Evolutionary conservation across 2,113 vertebrate genomes (phyloP), one percentile per base, ranked within the genome.

Genomic region (Myotis lucifugus): DNA sequence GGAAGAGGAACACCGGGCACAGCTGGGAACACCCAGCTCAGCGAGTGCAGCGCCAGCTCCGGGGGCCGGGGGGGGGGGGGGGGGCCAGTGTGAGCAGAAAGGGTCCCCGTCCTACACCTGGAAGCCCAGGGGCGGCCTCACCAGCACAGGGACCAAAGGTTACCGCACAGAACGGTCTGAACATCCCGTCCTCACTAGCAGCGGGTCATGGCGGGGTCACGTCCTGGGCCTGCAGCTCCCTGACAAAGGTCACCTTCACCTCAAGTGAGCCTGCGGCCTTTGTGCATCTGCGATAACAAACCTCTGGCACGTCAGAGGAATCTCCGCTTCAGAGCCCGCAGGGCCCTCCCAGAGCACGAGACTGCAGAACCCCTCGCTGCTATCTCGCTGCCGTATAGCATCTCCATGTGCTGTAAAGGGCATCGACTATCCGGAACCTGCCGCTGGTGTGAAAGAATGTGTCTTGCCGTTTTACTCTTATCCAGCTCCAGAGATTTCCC

Each of bases 391-490:
- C 76, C 78, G 18, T n/a, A 17, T 2, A 2, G n/a, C 77, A 40
- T 37, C 52, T 34, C 46, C 32, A 8, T 13, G 11, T 19, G 19
- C 32, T 23, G 32, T 5, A 4, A 6, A n/a, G 12, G 77, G 9
- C 18, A 4, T 23, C 27, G 8, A 3, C 77, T 12, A 6, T 14
- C 21, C 77, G 12, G 12, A 3, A 4, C 19, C 50, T 17, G 10
- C n/a, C 32, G 9, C 52, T 21, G 12, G 1, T 4, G n/a, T 25
- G 5, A 4, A 34, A 8, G 50, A 3, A 19, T 4, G 21, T 6
- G 46, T 37, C 50, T 37, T 11, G 10, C 50, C 3, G 21, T 25
- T 14, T 25, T 7, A 37, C 19, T 34, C 23, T 21, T 8, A 37
- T 8, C 76, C 48, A n/a, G 7, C 7, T 18, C 76, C 19, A 13